These are phyloP conservation scores for Lamellibrachia columna DNA, from an alignment of 2,888 invertebrate genomes.

Conservation along the genomic window DNA sequence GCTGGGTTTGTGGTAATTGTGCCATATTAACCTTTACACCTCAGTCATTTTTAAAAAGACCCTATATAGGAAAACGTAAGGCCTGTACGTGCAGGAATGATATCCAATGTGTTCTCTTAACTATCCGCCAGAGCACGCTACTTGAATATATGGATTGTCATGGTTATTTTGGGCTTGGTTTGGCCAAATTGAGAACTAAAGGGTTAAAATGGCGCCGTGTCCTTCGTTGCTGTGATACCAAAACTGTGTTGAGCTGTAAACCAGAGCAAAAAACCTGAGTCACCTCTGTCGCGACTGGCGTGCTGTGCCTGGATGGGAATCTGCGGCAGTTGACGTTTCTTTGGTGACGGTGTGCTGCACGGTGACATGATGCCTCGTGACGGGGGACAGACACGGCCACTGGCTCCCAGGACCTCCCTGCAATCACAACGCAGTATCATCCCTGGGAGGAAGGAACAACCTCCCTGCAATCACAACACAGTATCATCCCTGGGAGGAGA, in stretches of 20 bases:
- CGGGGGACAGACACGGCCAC: constrained; percentile 62
- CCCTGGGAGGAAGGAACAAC: neutral
- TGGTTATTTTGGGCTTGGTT: too few species aligned
- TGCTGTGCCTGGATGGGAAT: constrained; percentile 74
- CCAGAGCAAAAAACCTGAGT: neutral
- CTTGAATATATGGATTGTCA: too few species aligned
- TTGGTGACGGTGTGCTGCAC: constrained; percentile 84
- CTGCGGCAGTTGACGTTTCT: constrained; percentile 95
- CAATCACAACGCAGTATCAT: neutral
- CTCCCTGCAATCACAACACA: too few species aligned
- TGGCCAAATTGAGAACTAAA: too few species aligned
- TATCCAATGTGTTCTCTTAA: too few species aligned
- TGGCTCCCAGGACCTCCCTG: neutral
- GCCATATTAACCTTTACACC: too few species aligned
- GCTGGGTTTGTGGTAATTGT: too few species aligned
- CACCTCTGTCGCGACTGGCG: constrained; percentile 62
- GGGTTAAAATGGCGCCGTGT: neutral
- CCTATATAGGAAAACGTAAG: too few species aligned
- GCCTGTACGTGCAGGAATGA: too few species aligned
- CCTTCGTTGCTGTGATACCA: neutral
- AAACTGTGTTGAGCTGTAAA: neutral
- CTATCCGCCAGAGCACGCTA: too few species aligned
- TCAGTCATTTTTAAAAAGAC: too few species aligned
- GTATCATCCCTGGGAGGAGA: too few species aligned
- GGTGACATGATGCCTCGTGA: constrained; percentile 80